Percentiles rank a stretch among this genome's conserved stretches.
Conservation (phyloP, 1,140 invertebrate species). For the Gonatopus flavifemur region DNA sequence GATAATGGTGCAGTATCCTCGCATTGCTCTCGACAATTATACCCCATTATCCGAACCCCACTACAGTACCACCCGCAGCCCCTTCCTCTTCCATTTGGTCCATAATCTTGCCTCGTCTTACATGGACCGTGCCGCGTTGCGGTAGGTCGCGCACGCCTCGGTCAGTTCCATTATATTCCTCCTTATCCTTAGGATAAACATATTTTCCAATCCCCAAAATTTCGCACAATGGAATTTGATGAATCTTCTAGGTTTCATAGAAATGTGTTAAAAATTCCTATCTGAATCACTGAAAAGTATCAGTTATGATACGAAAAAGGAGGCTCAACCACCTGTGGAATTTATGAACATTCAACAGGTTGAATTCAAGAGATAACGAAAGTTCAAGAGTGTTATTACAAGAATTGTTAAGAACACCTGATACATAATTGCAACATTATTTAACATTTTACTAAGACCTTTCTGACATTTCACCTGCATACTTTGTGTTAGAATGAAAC, state of each 20-base stretch:
- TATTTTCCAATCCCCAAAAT: constrained; percentile 16
- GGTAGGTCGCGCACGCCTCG: constrained; percentile 49
- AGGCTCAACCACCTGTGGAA: constrained; percentile 22
- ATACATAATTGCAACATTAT: too few species aligned
- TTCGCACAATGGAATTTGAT: too few species aligned
- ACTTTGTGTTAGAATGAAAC: too few species aligned
- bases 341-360: constrained; percentile 30
- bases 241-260: too few species aligned
- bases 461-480: too few species aligned
- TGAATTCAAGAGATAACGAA: constrained; percentile 12
- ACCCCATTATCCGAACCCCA: constrained; percentile 54
- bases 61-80: constrained; percentile 36
- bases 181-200: neutral
- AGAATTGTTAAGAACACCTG: too few species aligned
- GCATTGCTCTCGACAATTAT: constrained; percentile 59
- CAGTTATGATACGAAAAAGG: too few species aligned
- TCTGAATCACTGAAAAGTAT: too few species aligned
- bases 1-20: constrained; percentile 58
- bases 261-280: too few species aligned
- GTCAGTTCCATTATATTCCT: constrained; percentile 41
- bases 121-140: constrained; percentile 38
- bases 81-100: constrained; percentile 36
- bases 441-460: too few species aligned
- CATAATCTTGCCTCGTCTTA: constrained; percentile 23
- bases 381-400: too few species aligned